A percentile compares a stretch with the other conserved stretches of the same genome.
phyloP scores from a whole-genome alignment of 2,888 invertebrate species.

The Ophion ventricosus region DNA sequence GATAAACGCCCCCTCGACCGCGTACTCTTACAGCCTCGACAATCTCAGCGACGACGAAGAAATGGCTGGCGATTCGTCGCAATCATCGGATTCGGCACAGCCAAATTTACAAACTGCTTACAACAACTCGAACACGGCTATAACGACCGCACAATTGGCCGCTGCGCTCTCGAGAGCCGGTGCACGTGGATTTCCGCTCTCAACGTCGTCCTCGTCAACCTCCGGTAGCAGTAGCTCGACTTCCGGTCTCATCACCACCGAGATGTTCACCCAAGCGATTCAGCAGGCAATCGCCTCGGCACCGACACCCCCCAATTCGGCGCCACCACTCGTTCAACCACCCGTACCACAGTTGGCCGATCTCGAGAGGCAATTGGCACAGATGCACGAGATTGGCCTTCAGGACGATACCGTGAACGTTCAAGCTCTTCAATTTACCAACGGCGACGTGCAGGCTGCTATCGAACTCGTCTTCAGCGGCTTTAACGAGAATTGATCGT shows the following conservation, averaged over 20 bases:
- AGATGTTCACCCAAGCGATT: slow-evolving; percentile 92
- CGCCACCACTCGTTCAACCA: slow-evolving; percentile 70
- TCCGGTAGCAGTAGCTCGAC: slow-evolving; percentile 71
- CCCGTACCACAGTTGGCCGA: slow-evolving; percentile 72
- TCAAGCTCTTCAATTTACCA: slow-evolving; percentile 92
- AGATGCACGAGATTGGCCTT: slow-evolving; percentile 96
- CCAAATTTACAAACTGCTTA: slow-evolving; percentile 72
- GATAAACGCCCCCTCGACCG: slow-evolving; percentile 78
- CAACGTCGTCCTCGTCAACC: slow-evolving; percentile 73
- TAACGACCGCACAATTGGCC: slow-evolving; percentile 90
- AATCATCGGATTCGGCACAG: slow-evolving; percentile 83
- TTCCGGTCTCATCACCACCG: slow-evolving; percentile 87
- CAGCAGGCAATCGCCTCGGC: slow-evolving; percentile 86
- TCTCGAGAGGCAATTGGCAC: slow-evolving; percentile 86
- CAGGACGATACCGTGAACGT: slow-evolving; percentile 92
- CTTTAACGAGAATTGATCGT: slow-evolving; percentile 77
- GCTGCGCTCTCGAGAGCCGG: slow-evolving; percentile 88
- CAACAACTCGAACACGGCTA: slow-evolving; percentile 82
- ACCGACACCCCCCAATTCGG: slow-evolving; percentile 71
- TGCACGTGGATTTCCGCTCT: slow-evolving; percentile 74
- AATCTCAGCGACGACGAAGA: slow-evolving; percentile 85
- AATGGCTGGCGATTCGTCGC: slow-evolving; percentile 84
- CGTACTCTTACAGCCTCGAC: slow-evolving; percentile 85
- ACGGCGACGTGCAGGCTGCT: slow-evolving; percentile 95
- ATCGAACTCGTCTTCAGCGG: slow-evolving; percentile 94